Conservation (phyloP, 2,888 invertebrate species). For the Morpho helenor region DNA sequence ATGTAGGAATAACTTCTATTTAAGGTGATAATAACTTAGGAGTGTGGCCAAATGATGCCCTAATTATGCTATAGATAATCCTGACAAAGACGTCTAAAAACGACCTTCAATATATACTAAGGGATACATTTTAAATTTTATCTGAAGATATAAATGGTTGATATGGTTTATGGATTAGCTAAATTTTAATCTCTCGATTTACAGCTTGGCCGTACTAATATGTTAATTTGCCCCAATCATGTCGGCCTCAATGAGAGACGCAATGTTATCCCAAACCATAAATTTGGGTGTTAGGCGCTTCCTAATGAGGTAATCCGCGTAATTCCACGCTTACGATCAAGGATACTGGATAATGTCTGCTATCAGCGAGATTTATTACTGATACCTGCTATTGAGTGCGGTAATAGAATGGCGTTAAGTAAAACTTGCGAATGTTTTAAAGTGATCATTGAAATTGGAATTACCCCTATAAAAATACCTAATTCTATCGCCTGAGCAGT, state of each 20-base stretch:
- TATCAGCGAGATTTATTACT: slow-evolving; percentile 24
- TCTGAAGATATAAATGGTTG: too few relatives aligned
- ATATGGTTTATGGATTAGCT: too few relatives aligned
- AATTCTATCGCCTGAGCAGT: background rate
- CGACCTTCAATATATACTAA: too few relatives aligned
- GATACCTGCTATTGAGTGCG: slow-evolving; percentile 18
- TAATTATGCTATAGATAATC: too few relatives aligned
- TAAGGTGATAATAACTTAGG: too few relatives aligned
- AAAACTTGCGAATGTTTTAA: background rate
- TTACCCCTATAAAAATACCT: background rate
- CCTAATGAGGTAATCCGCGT: slow-evolving; percentile 36
- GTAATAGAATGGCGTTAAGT: slow-evolving; percentile 3
- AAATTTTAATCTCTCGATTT: too few relatives aligned
- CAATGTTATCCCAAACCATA: slow-evolving; percentile 29
- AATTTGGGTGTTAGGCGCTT: slow-evolving; percentile 30
- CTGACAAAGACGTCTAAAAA: too few relatives aligned
- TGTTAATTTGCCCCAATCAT: slow-evolving; percentile 18
- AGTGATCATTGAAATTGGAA: slow-evolving; percentile 2
- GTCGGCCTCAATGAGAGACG: slow-evolving; percentile 35
- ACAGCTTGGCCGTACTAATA: background rate
- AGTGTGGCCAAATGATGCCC: too few relatives aligned
- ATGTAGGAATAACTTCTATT: too few relatives aligned
- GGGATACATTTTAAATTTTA: too few relatives aligned
- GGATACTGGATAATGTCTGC: slow-evolving; percentile 25
- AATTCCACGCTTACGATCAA: slow-evolving; percentile 28